Base-by-base conservation (phyloP, 2,888 invertebrate species). In the Ennomos erosarius region DNA sequence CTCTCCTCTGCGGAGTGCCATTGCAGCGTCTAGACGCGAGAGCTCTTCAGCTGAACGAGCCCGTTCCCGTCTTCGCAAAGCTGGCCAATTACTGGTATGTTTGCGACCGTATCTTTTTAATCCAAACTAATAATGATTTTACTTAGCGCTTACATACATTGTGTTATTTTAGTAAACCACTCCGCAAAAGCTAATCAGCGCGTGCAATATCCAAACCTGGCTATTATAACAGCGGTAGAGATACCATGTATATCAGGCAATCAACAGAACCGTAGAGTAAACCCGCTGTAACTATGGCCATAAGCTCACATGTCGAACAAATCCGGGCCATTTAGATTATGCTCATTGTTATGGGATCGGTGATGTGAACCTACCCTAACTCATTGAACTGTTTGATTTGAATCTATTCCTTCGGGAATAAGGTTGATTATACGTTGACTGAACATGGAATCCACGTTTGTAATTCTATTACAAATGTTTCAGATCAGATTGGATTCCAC, bases 301-400 rank as follows among this genome's bases (percentile, higher is more conserved):
- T 75, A 71, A 76, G 72, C 74, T 70, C 69, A 68, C 72, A 68
- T 75, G 77, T 78, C 72, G 79, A 78, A 82, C 82, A 81, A 82
- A 84, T 79, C 82, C 76, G 63, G 66, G 71, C 69, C 75, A 75
- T 80, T 82, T 75, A 77, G 79, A 83, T 85, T 81, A 84, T 82
- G 79, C 82, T 79, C 81, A 82, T 83, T 81, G 81, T 79, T 82
- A 84, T 80, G 78, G 78, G 71, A 67, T 67, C 72, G 59, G 26
- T 59, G 57, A 63, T 55, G 59, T 52, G 56, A 64, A 57, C 60
- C 56, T 47, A 56, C 56, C 42, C 44, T 44, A 44, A 36, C 10
- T 38, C 36, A 54, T 33, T 39, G 26, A 44, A 44, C 59, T 45
- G 43, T 36, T 26, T 33, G 12, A 46, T 55, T 54, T 33, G 36